These are phyloP conservation scores for Syngnathus floridae DNA, from an alignment of 2,113 vertebrate species.

Conservation along the genomic window DNA sequence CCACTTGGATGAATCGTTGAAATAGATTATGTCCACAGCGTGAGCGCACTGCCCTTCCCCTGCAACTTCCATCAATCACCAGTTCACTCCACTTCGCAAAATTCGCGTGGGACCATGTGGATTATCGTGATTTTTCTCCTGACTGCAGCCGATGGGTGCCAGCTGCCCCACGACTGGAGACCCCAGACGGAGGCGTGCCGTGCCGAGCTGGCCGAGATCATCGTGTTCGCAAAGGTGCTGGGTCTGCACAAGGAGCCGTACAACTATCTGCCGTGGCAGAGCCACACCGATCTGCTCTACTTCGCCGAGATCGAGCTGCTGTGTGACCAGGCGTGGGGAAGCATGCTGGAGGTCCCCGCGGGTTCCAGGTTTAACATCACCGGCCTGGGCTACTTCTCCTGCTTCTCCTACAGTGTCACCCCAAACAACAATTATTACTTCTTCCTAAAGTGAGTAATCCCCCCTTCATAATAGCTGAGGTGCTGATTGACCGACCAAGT, in stretches of 20 bases:
- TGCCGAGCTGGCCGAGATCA: constrained; percentile 77
- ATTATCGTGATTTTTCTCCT: constrained; percentile 50
- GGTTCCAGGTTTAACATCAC: constrained; percentile 78
- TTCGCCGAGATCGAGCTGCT: constrained; percentile 78
- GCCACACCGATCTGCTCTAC: constrained; percentile 72
- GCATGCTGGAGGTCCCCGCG: constrained; percentile 79
- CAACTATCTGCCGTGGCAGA: constrained; percentile 76
- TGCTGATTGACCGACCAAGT: background rate
- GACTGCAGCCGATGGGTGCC: constrained; percentile 58
- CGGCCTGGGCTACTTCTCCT: constrained; percentile 77
- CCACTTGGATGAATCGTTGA: background rate
- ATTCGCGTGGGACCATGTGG: constrained; percentile 51
- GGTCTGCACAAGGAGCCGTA: constrained; percentile 75
- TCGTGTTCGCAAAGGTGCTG: constrained; percentile 76
- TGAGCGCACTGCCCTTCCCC: constrained; percentile 6
- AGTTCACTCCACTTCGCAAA: constrained; percentile 4
- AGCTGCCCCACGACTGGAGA: constrained; percentile 78
- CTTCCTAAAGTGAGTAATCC: constrained; percentile 71
- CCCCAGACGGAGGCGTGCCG: constrained; percentile 79
- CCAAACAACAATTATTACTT: constrained; percentile 79
- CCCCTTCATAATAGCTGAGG: background rate
- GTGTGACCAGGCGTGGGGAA: constrained; percentile 81
- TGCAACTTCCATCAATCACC: constrained; percentile 24
- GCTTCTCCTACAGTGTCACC: constrained; percentile 77
- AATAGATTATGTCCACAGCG: constrained; percentile 1